Base-by-base conservation (phyloP, 2,113 vertebrate species). In the Poecilia latipinna region DNA sequence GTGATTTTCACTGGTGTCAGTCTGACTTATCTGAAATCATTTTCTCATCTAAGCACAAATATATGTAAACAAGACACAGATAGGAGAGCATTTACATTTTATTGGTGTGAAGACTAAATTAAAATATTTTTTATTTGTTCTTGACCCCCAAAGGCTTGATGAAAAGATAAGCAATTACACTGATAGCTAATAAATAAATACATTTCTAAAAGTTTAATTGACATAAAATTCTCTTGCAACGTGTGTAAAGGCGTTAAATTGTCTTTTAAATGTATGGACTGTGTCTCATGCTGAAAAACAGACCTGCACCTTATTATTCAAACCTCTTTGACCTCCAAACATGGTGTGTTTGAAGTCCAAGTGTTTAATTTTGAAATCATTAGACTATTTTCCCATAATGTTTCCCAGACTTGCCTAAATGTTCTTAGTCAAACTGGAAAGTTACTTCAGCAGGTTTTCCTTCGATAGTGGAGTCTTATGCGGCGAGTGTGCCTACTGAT, bases 1-100 rank as follows among this genome's bases (percentile, higher is more conserved):
- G 13, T n/a, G 37, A 61, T 66, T 68, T 62, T 61, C 74, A 61
- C 75, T 67, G 42, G 15, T 72, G 32, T 62, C 29, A 65, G 29
- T 61, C 22, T 68, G 29, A 66, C 57, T 26, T 71, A 74, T 60
- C 78, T 74, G 72, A 28, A 28, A 32, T 29, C 19, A 35, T 4
- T 48, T 62, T 13, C n/a, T 60, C 33, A 62, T 31, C 24, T 13
- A 5, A 17, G 44, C 33, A 64, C 26, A 61, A 32, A 63, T 42
- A 35, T 29, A 32, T 80, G 15, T 31, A 54, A 65, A 42, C 13
- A 24, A 68, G 8, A 65, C n/a, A 15, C 0, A 28, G 65, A 24
- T 2, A 26, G 6, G 19, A 60, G 72, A 1, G 28, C 19, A 39
- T 48, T 6, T 10, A 44, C 15, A 48, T 61, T 29, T 60, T 60